These are phyloP conservation scores for Peromyscus polionotus DNA, from an alignment of 2,113 vertebrate genomes.

Conservation along the genomic window DNA sequence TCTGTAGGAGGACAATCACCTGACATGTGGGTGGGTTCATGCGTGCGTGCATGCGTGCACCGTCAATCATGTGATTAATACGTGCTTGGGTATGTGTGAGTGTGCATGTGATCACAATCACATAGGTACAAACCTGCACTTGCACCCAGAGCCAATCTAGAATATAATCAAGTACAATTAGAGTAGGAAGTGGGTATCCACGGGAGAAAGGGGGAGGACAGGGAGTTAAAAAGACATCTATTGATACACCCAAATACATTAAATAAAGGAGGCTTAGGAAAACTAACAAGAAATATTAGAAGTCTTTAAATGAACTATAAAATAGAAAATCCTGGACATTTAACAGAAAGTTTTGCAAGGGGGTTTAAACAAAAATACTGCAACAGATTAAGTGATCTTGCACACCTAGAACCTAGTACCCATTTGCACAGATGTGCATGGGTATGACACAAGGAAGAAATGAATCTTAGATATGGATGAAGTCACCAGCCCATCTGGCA, in stretches of 20 bases:
- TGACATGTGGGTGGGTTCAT: neutral
- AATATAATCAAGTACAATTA: conserved; percentile 1
- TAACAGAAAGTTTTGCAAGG: neutral
- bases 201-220: neutral
- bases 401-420: neutral
- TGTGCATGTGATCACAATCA: neutral
- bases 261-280: neutral
- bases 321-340: neutral
- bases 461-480: neutral
- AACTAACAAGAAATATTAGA: neutral
- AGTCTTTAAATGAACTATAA: neutral
- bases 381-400: neutral
- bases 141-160: neutral
- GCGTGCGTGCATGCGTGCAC: accelerated
- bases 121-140: neutral
- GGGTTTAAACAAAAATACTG: neutral
- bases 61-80: neutral
- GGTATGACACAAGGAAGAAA: neutral
- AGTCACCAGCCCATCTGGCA: neutral
- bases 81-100: neutral
- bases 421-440: neutral
- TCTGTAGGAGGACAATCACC: neutral
- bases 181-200: neutral
- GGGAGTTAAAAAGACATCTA: neutral
- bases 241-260: neutral